Evolutionary conservation across 64 coral and sea anemone genomes (phyloP), one percentile per base, ranked within the genome.

Genomic region (Porites lutea): DNA sequence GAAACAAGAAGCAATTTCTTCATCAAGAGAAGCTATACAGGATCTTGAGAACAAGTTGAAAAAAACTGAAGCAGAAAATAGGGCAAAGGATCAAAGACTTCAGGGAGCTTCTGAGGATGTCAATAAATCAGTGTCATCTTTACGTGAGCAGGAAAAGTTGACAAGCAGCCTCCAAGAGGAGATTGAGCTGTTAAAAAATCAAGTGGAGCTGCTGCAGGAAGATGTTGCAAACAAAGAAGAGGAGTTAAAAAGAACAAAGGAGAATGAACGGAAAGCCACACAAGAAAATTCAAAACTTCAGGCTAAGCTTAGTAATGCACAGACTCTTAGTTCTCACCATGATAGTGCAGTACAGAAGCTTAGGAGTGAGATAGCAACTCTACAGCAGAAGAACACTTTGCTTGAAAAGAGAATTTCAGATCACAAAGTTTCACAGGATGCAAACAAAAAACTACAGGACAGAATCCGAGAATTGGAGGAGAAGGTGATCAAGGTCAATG

Each of bases 201-300:
- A 7, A 74, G 82, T 81, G 22, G 71, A 51, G 75, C 63, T 57
- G 59, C 57, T 72, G 73, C 77, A 59, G 87, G 71, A 75, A 89
- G 74, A 74, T 44, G 60, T 27, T 1, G 54, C 48, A 62, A 94
- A 50, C 70, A 94, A 51, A 73, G 46, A 68, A 59, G 81, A 86
- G 59, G 82, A 87, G 51, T n/a, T 92, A 8, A 51, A 15, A 12
- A 68, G 70, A 77, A 65, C 74, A 6, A 60, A 79, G 22, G 72
- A 75, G 64, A 79, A 51, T 19, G 74, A 85, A 75, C 57, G 57
- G 62, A 85, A 74, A 43, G 47, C 86, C n/a, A 87, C 85, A 75
- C 80, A 92, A 60, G 92, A 93, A 82, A 97, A 88, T 71, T 97
- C 95, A 4, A 97, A 91, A 91, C 57, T 97, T 8, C 88, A 88